These are phyloP conservation scores for Clitarchus hookeri DNA, from an alignment of 2,888 invertebrate species.

Conservation along the genomic window DNA sequence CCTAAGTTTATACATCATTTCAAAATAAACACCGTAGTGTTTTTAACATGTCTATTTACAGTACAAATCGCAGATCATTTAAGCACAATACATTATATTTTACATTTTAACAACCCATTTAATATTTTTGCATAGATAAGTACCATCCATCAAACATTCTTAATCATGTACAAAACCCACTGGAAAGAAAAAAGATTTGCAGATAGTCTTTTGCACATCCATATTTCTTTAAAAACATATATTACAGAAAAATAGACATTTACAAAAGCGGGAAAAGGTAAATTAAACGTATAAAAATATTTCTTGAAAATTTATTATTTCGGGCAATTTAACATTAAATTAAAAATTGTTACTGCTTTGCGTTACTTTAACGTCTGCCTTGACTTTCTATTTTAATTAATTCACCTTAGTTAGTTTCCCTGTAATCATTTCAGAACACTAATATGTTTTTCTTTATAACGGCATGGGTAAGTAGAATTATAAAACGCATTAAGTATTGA, in stretches of 20 bases:
- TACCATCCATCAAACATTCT: background rate
- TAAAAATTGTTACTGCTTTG: too few relatives aligned
- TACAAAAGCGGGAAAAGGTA: background rate
- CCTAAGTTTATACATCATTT: conserved; percentile 10
- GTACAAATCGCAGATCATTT: background rate
- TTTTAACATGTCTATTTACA: background rate
- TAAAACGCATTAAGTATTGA: too few relatives aligned
- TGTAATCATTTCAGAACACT: too few relatives aligned
- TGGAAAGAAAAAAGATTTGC: background rate
- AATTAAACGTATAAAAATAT: too few relatives aligned
- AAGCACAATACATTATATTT: conserved; percentile 16
- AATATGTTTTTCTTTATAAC: too few relatives aligned
- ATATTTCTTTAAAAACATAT: background rate
- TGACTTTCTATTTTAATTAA: too few relatives aligned
- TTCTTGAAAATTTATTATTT: too few relatives aligned
- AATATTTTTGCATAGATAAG: background rate
- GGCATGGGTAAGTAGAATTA: too few relatives aligned
- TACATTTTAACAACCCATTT: conserved; percentile 9
- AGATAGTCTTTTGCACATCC: background rate
- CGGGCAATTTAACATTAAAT: too few relatives aligned
- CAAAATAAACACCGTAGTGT: background rate
- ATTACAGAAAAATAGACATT: background rate
- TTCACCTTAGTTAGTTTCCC: too few relatives aligned
- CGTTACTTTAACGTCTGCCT: too few relatives aligned
- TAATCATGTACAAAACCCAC: background rate